Evolutionary conservation across 2,797 vertebrate genomes (phyloP).

Genomic region (Myotis pilosus): DNA sequence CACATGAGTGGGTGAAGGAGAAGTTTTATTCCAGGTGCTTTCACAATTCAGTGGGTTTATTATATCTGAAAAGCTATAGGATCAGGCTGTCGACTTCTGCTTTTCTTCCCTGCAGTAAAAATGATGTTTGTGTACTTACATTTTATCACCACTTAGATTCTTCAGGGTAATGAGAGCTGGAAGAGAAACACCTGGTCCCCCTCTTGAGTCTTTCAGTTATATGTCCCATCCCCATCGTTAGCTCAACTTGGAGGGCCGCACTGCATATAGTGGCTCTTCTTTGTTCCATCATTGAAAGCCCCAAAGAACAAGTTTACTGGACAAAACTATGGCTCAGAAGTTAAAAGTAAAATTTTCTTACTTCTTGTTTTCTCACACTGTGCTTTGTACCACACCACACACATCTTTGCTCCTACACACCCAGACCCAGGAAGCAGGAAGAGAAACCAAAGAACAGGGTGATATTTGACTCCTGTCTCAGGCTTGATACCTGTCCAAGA

Average conservation of each 20-base stretch:
- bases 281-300: neutral
- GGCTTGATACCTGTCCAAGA: neutral
- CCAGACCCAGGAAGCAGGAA: neutral
- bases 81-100: neutral
- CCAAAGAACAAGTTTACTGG: neutral
- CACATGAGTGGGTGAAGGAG: neutral
- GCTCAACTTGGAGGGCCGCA: neutral
- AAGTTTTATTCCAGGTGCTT: neutral
- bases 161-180: neutral
- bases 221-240: neutral
- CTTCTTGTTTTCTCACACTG: neutral
- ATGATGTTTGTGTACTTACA: neutral
- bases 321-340: neutral
- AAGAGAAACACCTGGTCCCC: conserved; percentile 24
- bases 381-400: neutral
- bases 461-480: neutral
- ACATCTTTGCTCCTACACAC: neutral
- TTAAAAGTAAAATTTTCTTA: neutral
- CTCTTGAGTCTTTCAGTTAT: neutral
- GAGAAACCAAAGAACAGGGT: neutral
- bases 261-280: neutral
- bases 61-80: neutral
- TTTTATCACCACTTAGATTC: neutral
- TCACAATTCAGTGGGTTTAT: conserved; percentile 28
- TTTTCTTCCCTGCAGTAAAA: conserved; percentile 32